Conservation (phyloP, 2,888 invertebrate species). For the Ditula angustiorana region DNA sequence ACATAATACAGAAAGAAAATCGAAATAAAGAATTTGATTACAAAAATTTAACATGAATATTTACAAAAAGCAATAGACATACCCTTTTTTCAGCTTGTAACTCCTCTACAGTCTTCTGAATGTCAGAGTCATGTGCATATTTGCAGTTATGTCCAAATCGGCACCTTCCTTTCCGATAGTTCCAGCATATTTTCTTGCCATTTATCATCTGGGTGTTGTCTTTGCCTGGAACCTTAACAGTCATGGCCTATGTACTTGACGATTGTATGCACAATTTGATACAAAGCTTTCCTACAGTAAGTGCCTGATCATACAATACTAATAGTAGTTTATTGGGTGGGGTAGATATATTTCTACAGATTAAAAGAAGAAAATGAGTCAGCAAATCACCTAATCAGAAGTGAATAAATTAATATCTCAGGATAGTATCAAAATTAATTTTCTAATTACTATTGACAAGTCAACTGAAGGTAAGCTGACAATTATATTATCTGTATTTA, state of each 20-base stretch:
- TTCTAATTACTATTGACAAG: too few relatives aligned
- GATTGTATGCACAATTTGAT: slow-evolving; percentile 76
- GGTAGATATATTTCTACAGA: too few relatives aligned
- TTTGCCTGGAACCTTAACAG: slow-evolving; percentile 87
- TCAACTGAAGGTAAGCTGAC: too few relatives aligned
- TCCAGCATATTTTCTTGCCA: slow-evolving; percentile 96
- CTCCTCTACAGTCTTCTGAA: slow-evolving; percentile 87
- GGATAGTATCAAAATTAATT: too few relatives aligned
- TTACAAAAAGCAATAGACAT: background rate
- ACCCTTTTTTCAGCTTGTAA: slow-evolving; percentile 85
- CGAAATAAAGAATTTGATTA: too few relatives aligned
- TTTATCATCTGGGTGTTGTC: slow-evolving; percentile 92
- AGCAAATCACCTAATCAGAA: too few relatives aligned
- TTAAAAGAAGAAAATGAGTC: too few relatives aligned
- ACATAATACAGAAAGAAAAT: too few relatives aligned
- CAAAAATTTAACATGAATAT: background rate
- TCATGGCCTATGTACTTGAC: slow-evolving; percentile 85
- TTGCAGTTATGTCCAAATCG: slow-evolving; percentile 96
- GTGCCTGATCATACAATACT: background rate
- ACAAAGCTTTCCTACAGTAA: slow-evolving; percentile 43
- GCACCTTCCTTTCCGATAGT: slow-evolving; percentile 95
- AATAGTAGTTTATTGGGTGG: too few relatives aligned
- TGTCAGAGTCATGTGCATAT: slow-evolving; percentile 95
- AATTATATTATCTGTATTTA: too few relatives aligned
- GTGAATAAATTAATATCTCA: too few relatives aligned